Evolutionary conservation across 2,113 vertebrate genomes (phyloP).

Genomic region (Condylura cristata): DNA sequence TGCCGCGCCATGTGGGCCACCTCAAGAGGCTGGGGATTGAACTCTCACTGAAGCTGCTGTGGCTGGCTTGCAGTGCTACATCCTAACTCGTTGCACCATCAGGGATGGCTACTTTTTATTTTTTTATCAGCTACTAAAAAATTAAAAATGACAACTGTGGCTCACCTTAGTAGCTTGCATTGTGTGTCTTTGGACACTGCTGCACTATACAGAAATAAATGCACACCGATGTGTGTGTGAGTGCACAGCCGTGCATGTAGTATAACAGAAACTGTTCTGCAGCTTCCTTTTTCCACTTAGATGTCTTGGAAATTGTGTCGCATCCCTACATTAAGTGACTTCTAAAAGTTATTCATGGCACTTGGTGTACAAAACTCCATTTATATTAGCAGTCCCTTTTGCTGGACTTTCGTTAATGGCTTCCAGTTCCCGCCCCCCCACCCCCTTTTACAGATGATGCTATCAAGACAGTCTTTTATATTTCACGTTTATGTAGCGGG

Average conservation of each 20-base stretch:
- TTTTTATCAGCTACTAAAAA: background rate
- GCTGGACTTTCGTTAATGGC: background rate
- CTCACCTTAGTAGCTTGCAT: background rate
- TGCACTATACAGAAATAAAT: background rate
- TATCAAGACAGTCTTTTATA: background rate
- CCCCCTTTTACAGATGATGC: background rate
- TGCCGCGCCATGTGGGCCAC: too few relatives aligned
- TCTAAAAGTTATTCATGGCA: background rate
- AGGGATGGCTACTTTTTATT: background rate
- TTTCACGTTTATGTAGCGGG: background rate
- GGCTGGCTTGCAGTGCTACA: too few relatives aligned
- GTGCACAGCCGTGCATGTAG: background rate
- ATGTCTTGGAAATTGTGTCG: constrained; percentile 4
- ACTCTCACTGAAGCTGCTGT: too few relatives aligned
- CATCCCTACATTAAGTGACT: background rate
- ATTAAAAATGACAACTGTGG: background rate
- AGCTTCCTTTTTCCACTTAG: background rate
- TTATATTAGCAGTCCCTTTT: background rate
- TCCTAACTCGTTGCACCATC: too few relatives aligned
- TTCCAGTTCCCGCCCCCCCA: background rate
- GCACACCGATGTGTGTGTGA: too few relatives aligned
- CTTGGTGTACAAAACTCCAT: background rate
- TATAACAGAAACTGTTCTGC: background rate
- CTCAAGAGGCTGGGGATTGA: too few relatives aligned
- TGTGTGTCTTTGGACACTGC: background rate